phyloP scores from a whole-genome alignment of 2,113 vertebrate species.

The Ictalurus punctatus region DNA sequence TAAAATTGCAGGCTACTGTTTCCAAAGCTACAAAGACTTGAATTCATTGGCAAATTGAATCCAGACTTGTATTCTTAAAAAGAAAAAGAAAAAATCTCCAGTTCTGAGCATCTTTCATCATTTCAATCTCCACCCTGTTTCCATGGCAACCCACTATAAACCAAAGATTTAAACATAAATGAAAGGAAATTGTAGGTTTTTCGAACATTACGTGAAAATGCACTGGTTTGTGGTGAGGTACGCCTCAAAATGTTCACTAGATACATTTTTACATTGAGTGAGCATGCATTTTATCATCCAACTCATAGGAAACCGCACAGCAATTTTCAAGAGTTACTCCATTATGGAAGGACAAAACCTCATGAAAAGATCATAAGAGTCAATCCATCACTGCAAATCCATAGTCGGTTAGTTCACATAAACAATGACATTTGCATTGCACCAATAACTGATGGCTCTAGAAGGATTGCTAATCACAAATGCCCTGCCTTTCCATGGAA shows the following conservation, averaged over 20 bases:
- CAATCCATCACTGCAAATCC: background rate
- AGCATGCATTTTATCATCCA: background rate
- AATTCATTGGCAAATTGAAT: background rate
- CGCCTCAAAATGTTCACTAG: background rate
- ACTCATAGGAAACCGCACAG: conserved; percentile 14
- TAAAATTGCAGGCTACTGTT: conserved; percentile 5
- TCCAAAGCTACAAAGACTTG: conserved; percentile 15
- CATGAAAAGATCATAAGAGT: background rate
- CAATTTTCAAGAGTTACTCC: background rate
- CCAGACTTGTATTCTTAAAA: background rate
- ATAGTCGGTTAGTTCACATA: background rate
- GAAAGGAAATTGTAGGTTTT: conserved; percentile 9
- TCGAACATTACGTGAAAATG: background rate
- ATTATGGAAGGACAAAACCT: background rate
- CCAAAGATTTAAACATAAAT: background rate
- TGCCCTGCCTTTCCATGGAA: background rate
- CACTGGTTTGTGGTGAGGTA: conserved; percentile 11
- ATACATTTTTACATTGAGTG: background rate
- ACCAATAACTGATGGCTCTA: background rate
- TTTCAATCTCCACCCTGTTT: conserved; percentile 12
- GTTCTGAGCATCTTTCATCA: background rate
- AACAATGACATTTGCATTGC: background rate
- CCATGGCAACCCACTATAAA: conserved; percentile 32
- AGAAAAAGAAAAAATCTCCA: background rate
- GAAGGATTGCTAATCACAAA: background rate